Evolutionary conservation across 1,140 invertebrate genomes (phyloP), one percentile per base, ranked within the genome.

Genomic region (Micrasema minimum): DNA sequence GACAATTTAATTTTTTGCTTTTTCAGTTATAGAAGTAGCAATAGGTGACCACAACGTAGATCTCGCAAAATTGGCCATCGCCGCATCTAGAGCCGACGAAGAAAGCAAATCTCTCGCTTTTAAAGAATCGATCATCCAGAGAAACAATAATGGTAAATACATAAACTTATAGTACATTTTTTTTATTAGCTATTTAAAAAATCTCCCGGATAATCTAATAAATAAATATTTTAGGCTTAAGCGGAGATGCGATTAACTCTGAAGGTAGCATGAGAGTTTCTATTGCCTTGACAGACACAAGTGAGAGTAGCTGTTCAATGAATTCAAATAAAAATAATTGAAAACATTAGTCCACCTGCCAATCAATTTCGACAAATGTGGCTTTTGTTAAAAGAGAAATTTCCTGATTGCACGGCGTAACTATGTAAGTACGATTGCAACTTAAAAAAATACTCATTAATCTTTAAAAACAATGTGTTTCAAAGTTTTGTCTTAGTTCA

Each of bases 1-100:
- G n/a, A n/a, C n/a, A n/a, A n/a, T n/a, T n/a, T n/a, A n/a, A n/a
- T n/a, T n/a, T n/a, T n/a, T 62, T 70, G 45, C 31, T 23, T 31
- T 88, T 88, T 74, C 78, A 93, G 92, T 94, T 61, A 87, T 93
- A 78, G 92, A 94, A 81, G 88, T 93, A 0, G 90, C 92, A 2
- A 89, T 90, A 16, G 92, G 92, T 2, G 92, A 93, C 76, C 90
- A 93, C 75, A 84, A 87, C 51, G 84, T 90, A 22, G 87, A 90
- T 61, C 76, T 87, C 10, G 73, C 81, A 18, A 87, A 88, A 72
- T 80, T 91, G 26, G 86, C 88, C 35, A 79, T 82, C 7, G 83
- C 86, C 1, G 85, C 81, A 2, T 88, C 46, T 79, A 87, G 77
- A 85, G 88, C 79, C 84, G 88, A 75, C 72, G 77, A 80, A 18